Conservation (phyloP, 2,797 vertebrate genomes). For the Coregonus suidteri region DNA sequence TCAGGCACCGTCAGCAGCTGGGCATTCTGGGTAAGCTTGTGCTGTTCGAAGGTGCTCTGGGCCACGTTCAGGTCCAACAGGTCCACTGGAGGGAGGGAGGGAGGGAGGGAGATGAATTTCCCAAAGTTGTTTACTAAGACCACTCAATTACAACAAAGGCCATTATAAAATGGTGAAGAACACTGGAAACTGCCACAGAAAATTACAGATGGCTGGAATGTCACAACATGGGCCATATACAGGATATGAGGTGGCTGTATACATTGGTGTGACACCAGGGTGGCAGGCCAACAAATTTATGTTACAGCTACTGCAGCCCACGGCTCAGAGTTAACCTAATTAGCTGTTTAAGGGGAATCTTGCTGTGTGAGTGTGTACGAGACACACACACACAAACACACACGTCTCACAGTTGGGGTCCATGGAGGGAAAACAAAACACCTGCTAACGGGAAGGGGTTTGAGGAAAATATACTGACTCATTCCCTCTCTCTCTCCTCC, state of each 20-base stretch:
- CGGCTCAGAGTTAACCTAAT: constrained; percentile 66
- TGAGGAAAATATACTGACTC: not conserved
- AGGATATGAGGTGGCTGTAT: not conserved
- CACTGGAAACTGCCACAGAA: not conserved
- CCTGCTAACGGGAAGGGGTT: not conserved
- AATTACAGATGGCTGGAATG: not conserved
- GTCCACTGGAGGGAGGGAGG: constrained; percentile 80
- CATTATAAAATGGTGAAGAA: not conserved
- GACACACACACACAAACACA: not conserved
- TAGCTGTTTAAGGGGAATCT: constrained; percentile 55
- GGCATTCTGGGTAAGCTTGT: constrained; percentile 88
- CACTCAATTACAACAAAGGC: not conserved
- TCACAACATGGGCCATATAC: not conserved
- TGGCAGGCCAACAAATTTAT: constrained; percentile 10
- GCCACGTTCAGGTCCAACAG: constrained; percentile 89
- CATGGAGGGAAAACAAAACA: not conserved
- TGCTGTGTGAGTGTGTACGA: constrained; percentile 16
- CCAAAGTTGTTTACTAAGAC: not conserved
- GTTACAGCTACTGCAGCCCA: constrained; percentile 15
- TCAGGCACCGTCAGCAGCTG: constrained; percentile 90
- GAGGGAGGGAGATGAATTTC: not conserved
- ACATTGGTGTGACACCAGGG: constrained; percentile 35
- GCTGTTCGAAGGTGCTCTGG: constrained; percentile 90
- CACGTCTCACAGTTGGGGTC: not conserved
- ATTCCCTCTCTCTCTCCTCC: not conserved